Evolutionary conservation across 2,888 invertebrate species (phyloP).

Genomic region (Syrista parreyssii): DNA sequence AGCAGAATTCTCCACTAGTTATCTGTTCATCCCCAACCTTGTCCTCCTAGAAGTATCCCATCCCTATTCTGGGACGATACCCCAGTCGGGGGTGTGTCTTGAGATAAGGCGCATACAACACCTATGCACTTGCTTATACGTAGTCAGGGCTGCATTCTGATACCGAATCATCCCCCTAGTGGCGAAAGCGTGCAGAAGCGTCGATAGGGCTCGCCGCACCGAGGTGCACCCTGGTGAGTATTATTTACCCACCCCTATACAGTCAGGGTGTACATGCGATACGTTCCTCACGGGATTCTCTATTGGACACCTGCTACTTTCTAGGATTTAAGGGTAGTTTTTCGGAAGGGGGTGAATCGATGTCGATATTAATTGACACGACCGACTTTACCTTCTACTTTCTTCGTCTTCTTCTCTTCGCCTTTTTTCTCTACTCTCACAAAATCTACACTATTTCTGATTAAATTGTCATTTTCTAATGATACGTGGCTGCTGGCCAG

Average conservation of each 20-base stretch:
- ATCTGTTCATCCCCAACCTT: not conserved
- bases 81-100: slow-evolving; percentile 37
- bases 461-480: not conserved
- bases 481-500: not conserved
- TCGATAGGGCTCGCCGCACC: not conserved
- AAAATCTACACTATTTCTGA: not conserved
- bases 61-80: not conserved
- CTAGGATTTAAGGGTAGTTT: not conserved
- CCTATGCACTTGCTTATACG: slow-evolving; percentile 23
- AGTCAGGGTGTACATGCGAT: not conserved
- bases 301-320: not conserved
- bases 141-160: not conserved
- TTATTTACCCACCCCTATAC: not conserved
- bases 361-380: not conserved
- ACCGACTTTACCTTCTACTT: not conserved
- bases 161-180: too few relatives aligned
- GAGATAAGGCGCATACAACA: slow-evolving; percentile 39
- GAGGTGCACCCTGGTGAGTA: not conserved
- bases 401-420: not conserved
- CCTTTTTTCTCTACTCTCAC: not conserved
- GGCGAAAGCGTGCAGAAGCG: not conserved
- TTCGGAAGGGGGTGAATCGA: not conserved
- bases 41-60: not conserved
- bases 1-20: slow-evolving; percentile 10
- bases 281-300: not conserved